Evolutionary conservation across 1,140 invertebrate genomes (phyloP).

Genomic region (Papilio polyxenes): DNA sequence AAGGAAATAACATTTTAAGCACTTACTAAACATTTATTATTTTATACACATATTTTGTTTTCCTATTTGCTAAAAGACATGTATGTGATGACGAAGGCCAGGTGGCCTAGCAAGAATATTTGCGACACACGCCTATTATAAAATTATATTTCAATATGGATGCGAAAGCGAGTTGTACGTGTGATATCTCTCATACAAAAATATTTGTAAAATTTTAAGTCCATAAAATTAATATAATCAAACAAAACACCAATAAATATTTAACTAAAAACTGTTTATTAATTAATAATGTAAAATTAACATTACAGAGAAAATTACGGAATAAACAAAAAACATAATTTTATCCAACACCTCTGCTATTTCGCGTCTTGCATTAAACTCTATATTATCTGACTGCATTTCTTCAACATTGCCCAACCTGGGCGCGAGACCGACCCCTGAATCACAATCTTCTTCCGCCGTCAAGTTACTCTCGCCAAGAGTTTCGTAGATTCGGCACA

Average conservation of each 20-base stretch:
- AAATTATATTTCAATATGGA: no score
- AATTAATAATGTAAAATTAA: constrained; percentile 58
- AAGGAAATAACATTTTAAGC: constrained; percentile 3
- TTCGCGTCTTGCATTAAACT: constrained; percentile 54
- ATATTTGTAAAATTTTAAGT: neutral
- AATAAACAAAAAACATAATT: constrained; percentile 61
- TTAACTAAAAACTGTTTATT: neutral
- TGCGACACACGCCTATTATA: no score
- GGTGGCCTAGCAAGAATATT: no score
- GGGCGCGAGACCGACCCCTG: constrained; percentile 36
- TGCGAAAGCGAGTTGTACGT: no score
- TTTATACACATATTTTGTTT: neutral
- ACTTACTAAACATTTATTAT: neutral
- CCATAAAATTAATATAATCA: neutral
- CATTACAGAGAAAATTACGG: constrained; percentile 57
- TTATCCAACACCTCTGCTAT: constrained; percentile 65
- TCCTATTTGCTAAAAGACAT: no score
- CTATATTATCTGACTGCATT: constrained; percentile 58
- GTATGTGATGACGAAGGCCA: no score
- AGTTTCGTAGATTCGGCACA: constrained; percentile 56
- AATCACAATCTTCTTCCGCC: constrained; percentile 56
- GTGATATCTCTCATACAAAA: no score
- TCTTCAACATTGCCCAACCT: constrained; percentile 56
- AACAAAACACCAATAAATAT: neutral
- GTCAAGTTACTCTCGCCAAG: constrained; percentile 56